Conservation (phyloP, 2,113 vertebrate genomes). For the Aphyosemion australe region DNA sequence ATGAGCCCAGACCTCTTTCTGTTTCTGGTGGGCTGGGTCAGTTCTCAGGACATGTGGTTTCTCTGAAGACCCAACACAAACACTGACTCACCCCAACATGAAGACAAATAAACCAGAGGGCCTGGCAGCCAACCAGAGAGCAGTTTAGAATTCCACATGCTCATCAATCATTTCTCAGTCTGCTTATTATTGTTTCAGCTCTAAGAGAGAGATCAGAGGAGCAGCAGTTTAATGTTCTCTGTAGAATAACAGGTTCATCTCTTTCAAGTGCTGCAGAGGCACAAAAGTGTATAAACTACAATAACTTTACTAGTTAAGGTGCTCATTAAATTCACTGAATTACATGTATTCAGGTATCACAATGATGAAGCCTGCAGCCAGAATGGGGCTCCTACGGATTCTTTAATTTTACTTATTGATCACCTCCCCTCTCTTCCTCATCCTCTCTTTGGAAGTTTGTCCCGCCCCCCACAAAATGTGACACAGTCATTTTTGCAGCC, state of each 20-base stretch:
- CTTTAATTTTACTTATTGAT: constrained; percentile 60
- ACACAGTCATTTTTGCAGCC: constrained; percentile 59
- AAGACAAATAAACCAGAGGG: constrained; percentile 70
- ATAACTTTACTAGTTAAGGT: constrained; percentile 17
- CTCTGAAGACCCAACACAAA: constrained; percentile 63
- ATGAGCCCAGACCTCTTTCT: constrained; percentile 36
- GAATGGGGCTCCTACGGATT: not conserved
- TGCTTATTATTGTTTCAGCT: constrained; percentile 59
- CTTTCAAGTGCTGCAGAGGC: not conserved
- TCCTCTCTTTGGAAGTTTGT: constrained; percentile 58
- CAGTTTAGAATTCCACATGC: constrained; percentile 58
- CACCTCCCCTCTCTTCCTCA: constrained; percentile 4
- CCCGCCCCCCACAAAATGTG: constrained; percentile 56
- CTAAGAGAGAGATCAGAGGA: not conserved
- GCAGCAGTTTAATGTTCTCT: not conserved
- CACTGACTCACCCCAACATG: constrained; percentile 58
- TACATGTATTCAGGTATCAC: constrained; percentile 2
- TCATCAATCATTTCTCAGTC: constrained; percentile 70
- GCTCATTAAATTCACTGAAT: not conserved
- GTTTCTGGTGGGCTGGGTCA: constrained; percentile 39
- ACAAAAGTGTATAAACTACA: not conserved
- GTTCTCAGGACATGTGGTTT: constrained; percentile 67
- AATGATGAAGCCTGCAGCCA: constrained; percentile 7
- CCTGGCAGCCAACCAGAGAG: constrained; percentile 56
- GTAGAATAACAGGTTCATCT: constrained; percentile 12